Conservation (phyloP, 2,888 invertebrate species). For the Lepidocyrtinus sp. region DNA sequence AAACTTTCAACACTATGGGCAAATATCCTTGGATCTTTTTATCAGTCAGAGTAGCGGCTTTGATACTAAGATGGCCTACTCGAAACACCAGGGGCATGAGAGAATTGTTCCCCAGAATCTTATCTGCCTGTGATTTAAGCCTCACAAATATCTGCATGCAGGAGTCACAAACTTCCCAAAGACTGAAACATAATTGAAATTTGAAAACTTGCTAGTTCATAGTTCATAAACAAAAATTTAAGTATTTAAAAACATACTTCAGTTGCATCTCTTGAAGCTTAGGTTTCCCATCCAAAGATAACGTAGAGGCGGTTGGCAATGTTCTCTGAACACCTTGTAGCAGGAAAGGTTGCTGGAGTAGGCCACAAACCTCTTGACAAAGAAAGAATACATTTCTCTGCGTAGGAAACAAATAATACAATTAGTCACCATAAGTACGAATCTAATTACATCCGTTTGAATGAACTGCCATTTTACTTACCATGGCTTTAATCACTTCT, state of each 20-base stretch:
- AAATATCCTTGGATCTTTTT: conserved; percentile 34
- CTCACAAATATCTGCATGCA: conserved; percentile 62
- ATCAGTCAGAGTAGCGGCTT: conserved; percentile 59
- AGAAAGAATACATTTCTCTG: conserved; percentile 66
- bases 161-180: conserved; percentile 65
- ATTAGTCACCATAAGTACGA: not conserved
- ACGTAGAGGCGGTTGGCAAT: conserved; percentile 16
- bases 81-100: conserved; percentile 59
- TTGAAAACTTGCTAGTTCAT: not conserved
- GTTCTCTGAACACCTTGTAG: conserved; percentile 48
- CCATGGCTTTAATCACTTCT: conserved; percentile 60
- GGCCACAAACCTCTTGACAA: conserved; percentile 60
- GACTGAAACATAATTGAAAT: conserved; percentile 30
- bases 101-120: conserved; percentile 54
- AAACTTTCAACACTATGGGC: conserved; percentile 36
- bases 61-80: conserved; percentile 58
- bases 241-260: conserved; percentile 53
- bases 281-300: conserved; percentile 46
- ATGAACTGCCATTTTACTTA: conserved; percentile 36
- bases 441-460: not conserved
- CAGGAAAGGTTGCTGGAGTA: conserved; percentile 65
- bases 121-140: conserved; percentile 49
- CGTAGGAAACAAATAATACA: not conserved
- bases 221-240: not conserved
- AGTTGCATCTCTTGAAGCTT: conserved; percentile 66